These are phyloP conservation scores for Andrena flavipes DNA, from an alignment of 2,888 invertebrate species.

Conservation along the genomic window DNA sequence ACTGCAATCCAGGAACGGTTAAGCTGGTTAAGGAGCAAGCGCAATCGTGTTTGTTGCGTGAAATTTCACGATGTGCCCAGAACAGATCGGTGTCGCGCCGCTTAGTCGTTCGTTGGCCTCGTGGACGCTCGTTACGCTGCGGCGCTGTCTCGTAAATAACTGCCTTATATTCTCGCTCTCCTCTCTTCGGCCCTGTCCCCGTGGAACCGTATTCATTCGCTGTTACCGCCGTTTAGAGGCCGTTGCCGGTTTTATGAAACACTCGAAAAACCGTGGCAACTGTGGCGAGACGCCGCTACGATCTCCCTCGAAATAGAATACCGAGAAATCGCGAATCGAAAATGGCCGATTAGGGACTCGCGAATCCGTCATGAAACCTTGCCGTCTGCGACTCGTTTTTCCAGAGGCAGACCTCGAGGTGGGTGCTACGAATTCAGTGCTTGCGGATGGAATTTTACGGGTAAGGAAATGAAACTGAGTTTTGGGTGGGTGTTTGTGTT, in stretches of 20 bases:
- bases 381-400: too few species aligned
- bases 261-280: conserved; percentile 62
- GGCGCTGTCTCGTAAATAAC: conserved; percentile 82
- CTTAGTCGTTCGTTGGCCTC: conserved; percentile 78
- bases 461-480: too few species aligned
- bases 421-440: too few species aligned
- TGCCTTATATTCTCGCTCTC: conserved; percentile 75
- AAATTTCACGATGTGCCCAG: conserved; percentile 79
- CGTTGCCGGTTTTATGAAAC: conserved; percentile 66
- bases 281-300: conserved; percentile 40
- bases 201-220: conserved; percentile 59
- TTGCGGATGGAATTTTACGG: too few species aligned
- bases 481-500: too few species aligned
- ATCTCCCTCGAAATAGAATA: neutral
- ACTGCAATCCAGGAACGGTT: conserved; percentile 24
- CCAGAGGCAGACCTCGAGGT: neutral
- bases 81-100: conserved; percentile 79
- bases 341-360: conserved; percentile 17
- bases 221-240: conserved; percentile 65
- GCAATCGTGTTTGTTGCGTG: conserved; percentile 77
- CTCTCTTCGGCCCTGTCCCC: conserved; percentile 56
- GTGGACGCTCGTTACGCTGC: conserved; percentile 79
- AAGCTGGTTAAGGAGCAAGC: conserved; percentile 34
- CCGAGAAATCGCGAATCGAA: conserved; percentile 5
- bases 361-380: too few species aligned